Conservation (phyloP, 2,113 vertebrate species). For the Proterorhinus semilunaris region DNA sequence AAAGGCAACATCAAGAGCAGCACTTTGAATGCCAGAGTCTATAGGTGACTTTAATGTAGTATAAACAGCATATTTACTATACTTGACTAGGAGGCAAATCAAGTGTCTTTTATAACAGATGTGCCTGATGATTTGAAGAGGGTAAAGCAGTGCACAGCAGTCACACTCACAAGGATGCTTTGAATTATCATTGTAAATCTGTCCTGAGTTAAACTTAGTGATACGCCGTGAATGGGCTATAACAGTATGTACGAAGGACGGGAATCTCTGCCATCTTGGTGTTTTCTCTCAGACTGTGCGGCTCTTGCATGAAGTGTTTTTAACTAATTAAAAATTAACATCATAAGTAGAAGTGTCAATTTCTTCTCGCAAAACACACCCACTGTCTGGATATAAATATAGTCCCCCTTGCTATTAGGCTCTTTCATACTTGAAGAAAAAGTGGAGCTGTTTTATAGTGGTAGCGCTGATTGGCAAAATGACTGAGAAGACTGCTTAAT, state of each 20-base stretch:
- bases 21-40: slow-evolving; percentile 18
- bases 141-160: slow-evolving; percentile 13
- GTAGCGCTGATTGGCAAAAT: slow-evolving; percentile 4
- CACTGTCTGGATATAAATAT: not conserved
- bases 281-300: slow-evolving; percentile 54
- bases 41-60: slow-evolving; percentile 26
- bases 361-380: not conserved
- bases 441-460: not conserved
- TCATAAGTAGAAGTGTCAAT: slow-evolving; percentile 39
- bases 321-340: slow-evolving; percentile 66
- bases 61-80: slow-evolving; percentile 29
- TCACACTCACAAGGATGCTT: slow-evolving; percentile 16
- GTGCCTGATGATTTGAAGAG: slow-evolving; percentile 53
- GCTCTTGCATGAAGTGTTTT: slow-evolving; percentile 75
- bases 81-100: slow-evolving; percentile 39
- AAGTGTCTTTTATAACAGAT: slow-evolving; percentile 65
- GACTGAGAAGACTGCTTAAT: slow-evolving; percentile 16
- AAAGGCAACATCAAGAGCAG: slow-evolving; percentile 37
- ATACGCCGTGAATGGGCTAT: slow-evolving; percentile 27
- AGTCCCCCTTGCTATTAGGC: not conserved
- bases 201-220: slow-evolving; percentile 19
- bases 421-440: too few relatives aligned
- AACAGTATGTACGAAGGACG: slow-evolving; percentile 34
- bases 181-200: slow-evolving; percentile 19
- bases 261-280: slow-evolving; percentile 32